Base-by-base conservation (phyloP, 1,140 invertebrate genomes). In the Harlomillsia oculata region DNA sequence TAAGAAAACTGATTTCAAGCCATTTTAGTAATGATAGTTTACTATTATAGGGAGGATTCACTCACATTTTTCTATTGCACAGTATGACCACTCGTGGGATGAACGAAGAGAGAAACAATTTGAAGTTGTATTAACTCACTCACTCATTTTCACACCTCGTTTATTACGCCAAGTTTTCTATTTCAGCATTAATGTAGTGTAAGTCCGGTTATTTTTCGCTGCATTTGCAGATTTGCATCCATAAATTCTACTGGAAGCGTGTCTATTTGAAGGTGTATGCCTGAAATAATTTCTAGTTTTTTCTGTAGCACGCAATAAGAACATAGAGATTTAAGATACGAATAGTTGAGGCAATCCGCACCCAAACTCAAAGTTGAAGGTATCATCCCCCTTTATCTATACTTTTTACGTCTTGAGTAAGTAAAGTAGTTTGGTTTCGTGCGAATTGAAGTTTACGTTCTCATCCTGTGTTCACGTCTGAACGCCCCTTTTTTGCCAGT, bases 171-270 rank as follows among this genome's bases (percentile, higher is more conserved):
- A 20, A 41, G 39, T 41, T 41, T 34, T 41, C 39, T 20, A 41
- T 16, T 41, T 41, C 14, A 41, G 39, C 39, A 41, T 41, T 41
- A 41, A 41, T 41, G 39, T 41, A 41, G 11, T 41, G 39, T 41
- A 41, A 20, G 39, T 41, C 39, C 39, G 39, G 39, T 41, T 34
- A 34, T 34, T 34, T n/a, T 34, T 9, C n/a, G n/a, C 32, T 9
- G 8, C 8, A 34, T 34, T 9, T 34, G 32, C 32, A 34, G 8
- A 34, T 8, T 34, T 9, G 32, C 32, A 34, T 34, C n/a, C n/a
- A 34, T 34, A 9, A 34, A 9, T 34, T n/a, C 32, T 34, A n/a
- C n/a, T 9, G 8, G 32, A 34, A 34, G 32, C 32, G n/a, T 8
- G n/a, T 8, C 32, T 34, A n/a, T 34, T 34, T 8, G 8, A n/a